These are phyloP conservation scores for Psix sp. DNA, from an alignment of 1,140 invertebrate genomes.

Conservation along the genomic window DNA sequence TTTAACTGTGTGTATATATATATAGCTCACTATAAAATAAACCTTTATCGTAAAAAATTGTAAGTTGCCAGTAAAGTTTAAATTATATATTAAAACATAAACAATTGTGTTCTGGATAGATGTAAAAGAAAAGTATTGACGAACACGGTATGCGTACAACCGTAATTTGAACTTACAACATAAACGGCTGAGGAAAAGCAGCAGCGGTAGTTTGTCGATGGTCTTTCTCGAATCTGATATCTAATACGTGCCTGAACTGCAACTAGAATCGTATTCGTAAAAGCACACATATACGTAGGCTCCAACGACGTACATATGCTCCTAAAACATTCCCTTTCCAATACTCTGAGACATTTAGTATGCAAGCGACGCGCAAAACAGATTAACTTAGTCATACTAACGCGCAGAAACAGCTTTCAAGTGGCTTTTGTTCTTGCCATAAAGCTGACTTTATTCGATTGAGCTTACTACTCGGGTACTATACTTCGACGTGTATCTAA, in stretches of 20 bases:
- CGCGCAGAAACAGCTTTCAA: conserved; percentile 58
- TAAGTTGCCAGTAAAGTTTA: too few species aligned
- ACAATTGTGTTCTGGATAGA: too few species aligned
- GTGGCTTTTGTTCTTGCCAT: conserved; percentile 59
- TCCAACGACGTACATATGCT: conserved; percentile 41
- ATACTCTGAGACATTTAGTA: conserved; percentile 49
- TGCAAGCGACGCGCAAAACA: conserved; percentile 61
- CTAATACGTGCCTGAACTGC: conserved; percentile 57
- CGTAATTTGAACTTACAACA: too few species aligned
- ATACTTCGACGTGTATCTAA: conserved; percentile 35
- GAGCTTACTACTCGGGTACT: conserved; percentile 53
- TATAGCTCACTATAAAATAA: too few species aligned
- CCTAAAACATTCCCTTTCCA: conserved; percentile 54
- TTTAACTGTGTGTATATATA: too few species aligned
- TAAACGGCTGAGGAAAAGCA: conserved; percentile 13
- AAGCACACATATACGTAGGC: conserved; percentile 30
- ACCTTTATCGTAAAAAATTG: too few species aligned
- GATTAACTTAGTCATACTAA: conserved; percentile 62
- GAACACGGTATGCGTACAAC: too few species aligned
- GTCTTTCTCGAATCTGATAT: conserved; percentile 57
- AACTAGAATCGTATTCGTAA: conserved; percentile 41
- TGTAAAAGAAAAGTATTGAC: too few species aligned
- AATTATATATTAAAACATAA: too few species aligned
- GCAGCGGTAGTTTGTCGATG: conserved; percentile 45
- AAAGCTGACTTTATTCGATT: conserved; percentile 62